Evolutionary conservation across 2,797 vertebrate species (phyloP), one percentile per base, ranked within the genome.

Genomic region (Falco peregrinus): DNA sequence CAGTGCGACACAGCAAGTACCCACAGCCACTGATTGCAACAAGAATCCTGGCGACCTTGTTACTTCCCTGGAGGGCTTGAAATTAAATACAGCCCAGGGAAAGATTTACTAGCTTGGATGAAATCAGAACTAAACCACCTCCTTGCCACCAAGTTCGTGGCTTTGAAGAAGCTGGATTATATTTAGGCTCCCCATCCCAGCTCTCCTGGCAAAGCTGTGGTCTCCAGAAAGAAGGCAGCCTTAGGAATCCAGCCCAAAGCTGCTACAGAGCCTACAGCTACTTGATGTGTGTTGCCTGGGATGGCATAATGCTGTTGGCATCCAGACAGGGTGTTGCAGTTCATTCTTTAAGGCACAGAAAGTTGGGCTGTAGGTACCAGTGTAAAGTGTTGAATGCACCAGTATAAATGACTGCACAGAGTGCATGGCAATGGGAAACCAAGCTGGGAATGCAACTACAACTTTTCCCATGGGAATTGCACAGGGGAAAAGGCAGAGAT

Each of bases 201-300:
- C 1, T 10, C 2, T 76, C 16, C 53, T 6, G 50, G 60, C 29
- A 64, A 54, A 68, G 14, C 33, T 39, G 1, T 25, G 35, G 6
- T 47, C 37, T 84, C 33, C 12, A 0, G 53, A 71, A 78, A 37
- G 19, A 18, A 43, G 0, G 3, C 11, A 60, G 12, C 22, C 17
- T 14, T n/a, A 29, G 41, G 33, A 37, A 68, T 47, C 14, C 43
- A 33, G 18, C 47, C 63, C 41, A 5, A 64, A 26, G 53, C 33
- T 89, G 19, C 31, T 10, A 10, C 37, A 41, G 57, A 70, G 10
- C 35, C 45, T 48, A 13, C 50, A 64, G 75, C 20, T 69, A 3
- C 28, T 63, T 21, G 0, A 3, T 28, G 16, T 35, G 2, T 11
- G 2, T 60, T 35, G 19, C 31, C n/a, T 0, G 2, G 45, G 33